Conservation (phyloP, 2,797 vertebrate genomes). For the Betta splendens region DNA sequence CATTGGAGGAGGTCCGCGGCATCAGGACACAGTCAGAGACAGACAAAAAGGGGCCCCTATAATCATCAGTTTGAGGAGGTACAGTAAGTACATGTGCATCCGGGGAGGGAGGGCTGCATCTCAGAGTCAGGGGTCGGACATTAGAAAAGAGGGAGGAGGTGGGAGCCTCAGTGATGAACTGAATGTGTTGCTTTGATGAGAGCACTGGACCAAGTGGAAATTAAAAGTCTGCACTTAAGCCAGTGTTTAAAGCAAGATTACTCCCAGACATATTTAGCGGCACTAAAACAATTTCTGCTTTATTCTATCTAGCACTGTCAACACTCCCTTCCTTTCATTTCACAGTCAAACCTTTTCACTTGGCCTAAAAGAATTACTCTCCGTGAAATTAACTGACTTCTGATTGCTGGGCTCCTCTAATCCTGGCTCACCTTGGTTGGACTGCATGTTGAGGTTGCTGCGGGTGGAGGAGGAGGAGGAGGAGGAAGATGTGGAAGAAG, state of each 20-base stretch:
- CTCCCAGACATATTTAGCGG: slow-evolving; percentile 3
- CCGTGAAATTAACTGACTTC: not conserved
- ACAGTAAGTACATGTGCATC: slow-evolving; percentile 46
- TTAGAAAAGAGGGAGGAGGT: slow-evolving; percentile 35
- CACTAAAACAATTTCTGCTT: slow-evolving; percentile 7
- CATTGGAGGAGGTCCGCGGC: slow-evolving; percentile 17
- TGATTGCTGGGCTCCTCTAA: slow-evolving; percentile 10
- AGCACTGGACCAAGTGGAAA: not conserved
- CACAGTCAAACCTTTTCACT: not conserved
- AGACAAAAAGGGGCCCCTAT: slow-evolving; percentile 29
- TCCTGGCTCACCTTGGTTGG: slow-evolving; percentile 88
- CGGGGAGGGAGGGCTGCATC: slow-evolving; percentile 56
- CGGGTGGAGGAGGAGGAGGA: slow-evolving; percentile 86
- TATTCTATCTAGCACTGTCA: slow-evolving; percentile 9
- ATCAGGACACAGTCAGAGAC: slow-evolving; percentile 19
- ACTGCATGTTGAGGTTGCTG: slow-evolving; percentile 94
- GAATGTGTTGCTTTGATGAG: slow-evolving; percentile 65
- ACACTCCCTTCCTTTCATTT: not conserved
- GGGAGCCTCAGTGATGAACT: slow-evolving; percentile 72
- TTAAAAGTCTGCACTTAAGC: not conserved
- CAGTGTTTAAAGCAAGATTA: slow-evolving; percentile 10
- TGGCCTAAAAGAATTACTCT: not conserved
- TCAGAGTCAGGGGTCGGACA: slow-evolving; percentile 46
- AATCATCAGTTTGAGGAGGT: slow-evolving; percentile 31
- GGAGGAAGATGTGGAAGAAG: slow-evolving; percentile 80